Evolutionary conservation across 2,797 vertebrate species (phyloP), one percentile per base, ranked within the genome.

Genomic region (Circus cinereus): DNA sequence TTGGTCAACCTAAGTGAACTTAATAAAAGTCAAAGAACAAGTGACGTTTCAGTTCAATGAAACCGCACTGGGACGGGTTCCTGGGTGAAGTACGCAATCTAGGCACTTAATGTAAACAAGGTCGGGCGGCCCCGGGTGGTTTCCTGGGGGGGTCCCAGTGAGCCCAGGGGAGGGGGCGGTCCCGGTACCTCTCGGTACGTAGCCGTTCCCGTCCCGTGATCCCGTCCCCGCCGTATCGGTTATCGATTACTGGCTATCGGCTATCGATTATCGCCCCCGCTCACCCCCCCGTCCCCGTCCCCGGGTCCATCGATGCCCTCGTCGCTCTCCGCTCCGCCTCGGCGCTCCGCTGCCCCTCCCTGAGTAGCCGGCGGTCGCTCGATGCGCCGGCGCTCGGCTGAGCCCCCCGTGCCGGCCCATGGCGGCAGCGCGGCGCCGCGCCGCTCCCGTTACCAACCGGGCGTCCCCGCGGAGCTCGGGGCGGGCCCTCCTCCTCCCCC

Each of bases 21-120:
- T 97, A 98, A 97, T 97, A 98, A 98, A 98, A 97, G 72, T 96
- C 57, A 70, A 98, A 94, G 89, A 97, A 91, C 67, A 83, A 95
- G 95, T 79, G 93, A 78, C 5, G 95, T 96, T 94, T 95, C 90
- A 88, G 64, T 97, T 93, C 75, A 79, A 68, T 96, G 90, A 89
- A 77, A 84, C 91, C 51, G 60, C 68, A 30, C 22, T 63, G 56
- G 75, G 56, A 20, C 7, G 64, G 64, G 89, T 88, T 92, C 77
- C 34, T 85, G 7, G 7, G 48, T 92, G 87, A 90, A 38, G 65
- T 92, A 65, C 47, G 47, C 43, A 13, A 22, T 59, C 36, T 27
- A 40, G 38, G 84, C 0, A 0, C 84, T 85, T 79, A 70, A 30
- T 51, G n/a, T 77, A 32, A 86, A 48, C n/a, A 84, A 83, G 30